Evolutionary conservation across 2,888 invertebrate species (phyloP), one percentile per base, ranked within the genome.

Genomic region (Molanna angustata): DNA sequence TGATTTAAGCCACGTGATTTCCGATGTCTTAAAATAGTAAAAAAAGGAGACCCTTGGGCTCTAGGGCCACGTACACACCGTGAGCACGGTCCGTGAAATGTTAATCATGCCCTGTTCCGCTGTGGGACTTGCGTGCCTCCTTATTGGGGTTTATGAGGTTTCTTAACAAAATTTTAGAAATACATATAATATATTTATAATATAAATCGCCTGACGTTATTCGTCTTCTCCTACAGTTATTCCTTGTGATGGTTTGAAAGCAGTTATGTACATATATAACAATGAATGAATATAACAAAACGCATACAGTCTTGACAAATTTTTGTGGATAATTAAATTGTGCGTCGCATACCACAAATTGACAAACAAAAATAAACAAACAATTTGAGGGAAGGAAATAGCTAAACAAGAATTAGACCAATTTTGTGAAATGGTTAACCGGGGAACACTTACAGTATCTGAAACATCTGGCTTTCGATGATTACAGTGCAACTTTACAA

Each of bases 31-130:
- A n/a, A n/a, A n/a, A n/a, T n/a, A n/a, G n/a, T n/a, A n/a, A n/a
- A n/a, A n/a, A n/a, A n/a, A n/a, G n/a, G n/a, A n/a, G n/a, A n/a
- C n/a, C n/a, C n/a, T n/a, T n/a, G n/a, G 11, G 9, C 11, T 11
- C 16, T 17, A 16, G 19, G n/a, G n/a, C 13, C 44, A 44, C 44
- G 33, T 44, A 44, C 18, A 13, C 18, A 27, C 31, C 18, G 44
- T n/a, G 17, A 20, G 32, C 44, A 32, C 27, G 13, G 31, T 17
- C 19, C 44, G 44, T 44, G 44, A 44, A 44, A 44, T 44, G 44
- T 32, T 44, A 44, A 44, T 44, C 44, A 18, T 13, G 27, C 31
- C 44, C 27, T 11, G 27, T 27, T 11, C 27, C 27, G 27, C 27
- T 27, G 6, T 4, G 6, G 27, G 6, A 4, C 27, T 11, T 11